These are phyloP conservation scores for Macropodus opercularis DNA, from an alignment of 2,797 vertebrate species.

Conservation along the genomic window DNA sequence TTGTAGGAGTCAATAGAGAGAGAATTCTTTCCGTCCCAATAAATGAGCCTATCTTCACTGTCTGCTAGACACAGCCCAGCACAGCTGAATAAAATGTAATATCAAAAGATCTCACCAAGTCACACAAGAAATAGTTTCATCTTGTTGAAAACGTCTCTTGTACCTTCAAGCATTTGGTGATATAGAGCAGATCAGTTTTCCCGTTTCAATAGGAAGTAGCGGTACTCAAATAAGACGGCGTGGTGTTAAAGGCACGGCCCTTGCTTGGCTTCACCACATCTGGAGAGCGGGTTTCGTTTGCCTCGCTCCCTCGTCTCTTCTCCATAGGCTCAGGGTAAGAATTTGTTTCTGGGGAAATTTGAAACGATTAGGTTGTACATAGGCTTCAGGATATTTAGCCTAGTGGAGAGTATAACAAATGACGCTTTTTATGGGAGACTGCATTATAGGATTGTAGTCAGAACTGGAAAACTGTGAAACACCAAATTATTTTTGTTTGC, in stretches of 20 bases:
- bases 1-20: slow-evolving; percentile 75
- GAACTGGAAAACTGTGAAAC: slow-evolving; percentile 29
- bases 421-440: slow-evolving; percentile 33
- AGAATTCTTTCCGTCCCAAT: slow-evolving; percentile 60
- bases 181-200: slow-evolving; percentile 37
- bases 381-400: too few relatives aligned
- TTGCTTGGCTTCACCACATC: slow-evolving; percentile 71
- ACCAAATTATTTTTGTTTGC: slow-evolving; percentile 11
- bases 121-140: slow-evolving; percentile 26
- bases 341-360: slow-evolving; percentile 70
- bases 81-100: slow-evolving; percentile 38
- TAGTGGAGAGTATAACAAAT: slow-evolving; percentile 45
- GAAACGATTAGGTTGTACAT: too few relatives aligned
- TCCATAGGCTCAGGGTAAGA: slow-evolving; percentile 67
- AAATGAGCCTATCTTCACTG: slow-evolving; percentile 50
- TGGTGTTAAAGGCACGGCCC: slow-evolving; percentile 38
- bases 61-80: slow-evolving; percentile 43
- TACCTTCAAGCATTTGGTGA: slow-evolving; percentile 41
- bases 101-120: slow-evolving; percentile 33
- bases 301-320: slow-evolving; percentile 55
- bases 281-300: slow-evolving; percentile 58
- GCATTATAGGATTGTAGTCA: slow-evolving; percentile 29
- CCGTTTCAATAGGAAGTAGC: slow-evolving; percentile 39
- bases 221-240: slow-evolving; percentile 15
- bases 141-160: slow-evolving; percentile 44